A percentile compares a stretch with the other conserved stretches of the same genome.
Evolutionary conservation across 2,113 vertebrate species (phyloP).

Genomic region (Kobus ellipsiprymnus): DNA sequence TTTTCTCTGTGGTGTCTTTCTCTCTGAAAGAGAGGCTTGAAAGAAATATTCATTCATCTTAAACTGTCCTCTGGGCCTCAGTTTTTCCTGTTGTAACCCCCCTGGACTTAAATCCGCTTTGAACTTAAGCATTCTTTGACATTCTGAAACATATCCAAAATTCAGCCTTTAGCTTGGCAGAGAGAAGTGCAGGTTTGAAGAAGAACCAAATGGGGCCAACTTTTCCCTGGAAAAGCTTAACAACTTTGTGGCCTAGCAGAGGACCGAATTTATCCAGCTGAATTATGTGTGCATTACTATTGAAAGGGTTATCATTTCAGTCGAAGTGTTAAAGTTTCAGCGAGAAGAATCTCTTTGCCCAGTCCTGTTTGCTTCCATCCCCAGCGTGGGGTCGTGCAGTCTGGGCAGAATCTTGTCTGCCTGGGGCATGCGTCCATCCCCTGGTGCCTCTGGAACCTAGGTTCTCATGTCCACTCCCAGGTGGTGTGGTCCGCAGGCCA

Average conservation of each 20-base stretch:
- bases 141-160: neutral
- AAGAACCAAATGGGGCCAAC: neutral
- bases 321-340: neutral
- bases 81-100: neutral
- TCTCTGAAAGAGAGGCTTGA: neutral
- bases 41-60: constrained; percentile 25
- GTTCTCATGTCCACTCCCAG: rapidly evolving
- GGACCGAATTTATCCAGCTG: neutral
- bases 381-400: rapidly evolving
- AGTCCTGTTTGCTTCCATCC: neutral
- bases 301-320: neutral
- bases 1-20: neutral
- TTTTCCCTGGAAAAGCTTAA: neutral
- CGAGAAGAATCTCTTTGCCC: neutral
- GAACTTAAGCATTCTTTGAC: neutral
- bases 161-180: neutral
- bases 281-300: neutral
- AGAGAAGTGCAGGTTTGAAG: neutral
- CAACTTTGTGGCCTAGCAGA: neutral
- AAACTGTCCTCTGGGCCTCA: neutral
- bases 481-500: neutral
- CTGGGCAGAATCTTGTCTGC: neutral
- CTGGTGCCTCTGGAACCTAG: neutral
- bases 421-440: neutral
- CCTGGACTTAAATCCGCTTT: neutral